Conservation (phyloP, 2,113 vertebrate species). For the Esox niger region DNA sequence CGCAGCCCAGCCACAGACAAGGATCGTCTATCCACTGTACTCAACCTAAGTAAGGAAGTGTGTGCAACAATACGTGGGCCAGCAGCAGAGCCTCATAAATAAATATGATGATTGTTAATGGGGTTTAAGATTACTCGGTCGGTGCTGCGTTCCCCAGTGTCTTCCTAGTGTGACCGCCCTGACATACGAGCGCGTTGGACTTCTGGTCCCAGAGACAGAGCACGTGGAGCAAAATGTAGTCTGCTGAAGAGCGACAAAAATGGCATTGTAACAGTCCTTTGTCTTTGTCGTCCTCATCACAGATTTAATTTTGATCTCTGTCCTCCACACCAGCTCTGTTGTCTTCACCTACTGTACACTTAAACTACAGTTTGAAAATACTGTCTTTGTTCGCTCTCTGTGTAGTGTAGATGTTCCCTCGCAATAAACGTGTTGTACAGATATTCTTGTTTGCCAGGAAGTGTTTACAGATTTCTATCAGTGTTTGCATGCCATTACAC, state of each 20-base stretch:
- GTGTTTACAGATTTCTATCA: constrained; percentile 59
- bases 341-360: constrained; percentile 22
- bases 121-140: constrained; percentile 76
- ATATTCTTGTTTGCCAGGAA: constrained; percentile 34
- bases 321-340: constrained; percentile 46
- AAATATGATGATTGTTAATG: constrained; percentile 80
- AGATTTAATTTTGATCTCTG: constrained; percentile 27
- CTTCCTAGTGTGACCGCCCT: constrained; percentile 65
- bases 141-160: constrained; percentile 59
- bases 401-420: constrained; percentile 2
- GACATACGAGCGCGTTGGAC: constrained; percentile 59
- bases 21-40: constrained; percentile 66
- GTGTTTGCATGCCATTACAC: constrained; percentile 52
- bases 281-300: constrained; percentile 21
- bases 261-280: constrained; percentile 29
- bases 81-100: constrained; percentile 71
- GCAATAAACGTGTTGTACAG: constrained; percentile 2
- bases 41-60: constrained; percentile 68
- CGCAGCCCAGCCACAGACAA: constrained; percentile 57
- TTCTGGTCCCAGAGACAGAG: constrained; percentile 59
- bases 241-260: constrained; percentile 51
- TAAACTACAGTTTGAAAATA: neutral
- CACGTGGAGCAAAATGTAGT: constrained; percentile 62
- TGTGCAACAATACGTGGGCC: constrained; percentile 63
- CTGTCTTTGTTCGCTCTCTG: neutral